Base-by-base conservation (phyloP, 2,113 vertebrate species). In the Mastomys natalensis region DNA sequence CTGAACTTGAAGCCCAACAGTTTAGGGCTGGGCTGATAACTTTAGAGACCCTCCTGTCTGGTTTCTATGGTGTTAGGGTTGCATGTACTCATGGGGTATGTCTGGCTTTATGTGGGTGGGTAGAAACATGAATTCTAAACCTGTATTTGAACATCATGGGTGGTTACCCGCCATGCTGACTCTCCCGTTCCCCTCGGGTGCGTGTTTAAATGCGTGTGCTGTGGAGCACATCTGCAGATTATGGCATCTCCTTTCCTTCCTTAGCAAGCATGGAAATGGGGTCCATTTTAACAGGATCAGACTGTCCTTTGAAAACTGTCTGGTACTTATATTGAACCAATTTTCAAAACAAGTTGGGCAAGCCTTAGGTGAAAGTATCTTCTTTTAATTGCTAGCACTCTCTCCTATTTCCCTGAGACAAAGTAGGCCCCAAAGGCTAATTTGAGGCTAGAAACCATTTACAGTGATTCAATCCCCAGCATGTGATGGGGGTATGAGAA, bases 381-480 rank as follows among this genome's bases (percentile, higher is more conserved):
- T 86, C 66, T 87, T 72, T 66, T 55, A 95, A 92, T 81, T 76
- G 48, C 64, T 24, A 90, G 55, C 29, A 68, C n/a, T 92, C 29
- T 84, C n/a, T 87, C 85, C n/a, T 48, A 53, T 81, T 78, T 81
- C 70, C 62, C 53, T n/a, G 72, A 73, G 55, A 78, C 66, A 93
- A 91, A 89, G 77, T 64, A 87, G 53, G 45, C 74, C 89, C 85
- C 8, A 51, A 45, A 66, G 77, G 21, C 31, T 85, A 77, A 89
- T 95, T 87, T 95, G 82, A 93, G n/a, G 73, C 94, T 94, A 29
- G 91, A 90, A 91, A 73, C 64, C 66, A 78, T 80, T 88, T 91
- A 81, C 82, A 70, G 51, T 77, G 68, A 60, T 85, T 90, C 58
- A 17, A n/a, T 74, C 43, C n/a, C 13, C 60, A 76, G 70, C n/a